Percentiles rank a stretch among this genome's conserved stretches.
Evolutionary conservation across 2,888 invertebrate species (phyloP).

Genomic region (Crossocerus cetratus): DNA sequence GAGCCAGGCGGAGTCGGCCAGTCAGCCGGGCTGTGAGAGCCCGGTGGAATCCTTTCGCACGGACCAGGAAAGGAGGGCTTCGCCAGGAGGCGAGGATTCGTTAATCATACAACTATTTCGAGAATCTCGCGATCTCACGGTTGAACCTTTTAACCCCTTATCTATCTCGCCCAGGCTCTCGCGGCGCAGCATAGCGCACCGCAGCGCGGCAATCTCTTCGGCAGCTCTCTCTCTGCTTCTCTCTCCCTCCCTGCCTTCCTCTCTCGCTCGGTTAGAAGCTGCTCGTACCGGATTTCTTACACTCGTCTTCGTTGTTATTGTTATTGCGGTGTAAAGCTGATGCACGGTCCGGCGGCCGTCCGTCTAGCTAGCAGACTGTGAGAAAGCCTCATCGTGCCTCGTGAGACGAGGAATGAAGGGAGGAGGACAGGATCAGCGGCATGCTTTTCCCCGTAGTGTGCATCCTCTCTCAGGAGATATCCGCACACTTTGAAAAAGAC

Average conservation of each 20-base stretch:
- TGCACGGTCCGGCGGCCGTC: constrained; percentile 34
- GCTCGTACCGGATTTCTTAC: constrained; percentile 34
- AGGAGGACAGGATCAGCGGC: constrained; percentile 22
- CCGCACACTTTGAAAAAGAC: constrained; percentile 44
- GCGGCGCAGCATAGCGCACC: constrained; percentile 17
- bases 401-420: constrained; percentile 17
- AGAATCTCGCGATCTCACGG: constrained; percentile 68
- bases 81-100: constrained; percentile 50
- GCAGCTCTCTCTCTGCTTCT: constrained; percentile 20
- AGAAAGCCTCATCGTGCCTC: constrained; percentile 40
- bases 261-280: constrained; percentile 29
- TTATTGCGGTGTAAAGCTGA: constrained; percentile 57
- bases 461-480: constrained; percentile 18
- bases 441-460: constrained; percentile 2
- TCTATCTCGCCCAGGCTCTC: constrained; percentile 61
- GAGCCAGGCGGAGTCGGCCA: constrained; percentile 13
- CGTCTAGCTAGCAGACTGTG: constrained; percentile 33
- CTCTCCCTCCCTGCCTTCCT: too few species aligned
- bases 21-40: constrained; percentile 10
- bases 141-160: constrained; percentile 64
- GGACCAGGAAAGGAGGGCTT: constrained; percentile 26
- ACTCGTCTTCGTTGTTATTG: constrained; percentile 55
- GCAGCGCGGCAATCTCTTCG: constrained; percentile 30
- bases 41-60: constrained; percentile 51
- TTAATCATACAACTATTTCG: constrained; percentile 68